Conservation (phyloP, 2,888 invertebrate genomes). For the Orgyia antiqua region DNA sequence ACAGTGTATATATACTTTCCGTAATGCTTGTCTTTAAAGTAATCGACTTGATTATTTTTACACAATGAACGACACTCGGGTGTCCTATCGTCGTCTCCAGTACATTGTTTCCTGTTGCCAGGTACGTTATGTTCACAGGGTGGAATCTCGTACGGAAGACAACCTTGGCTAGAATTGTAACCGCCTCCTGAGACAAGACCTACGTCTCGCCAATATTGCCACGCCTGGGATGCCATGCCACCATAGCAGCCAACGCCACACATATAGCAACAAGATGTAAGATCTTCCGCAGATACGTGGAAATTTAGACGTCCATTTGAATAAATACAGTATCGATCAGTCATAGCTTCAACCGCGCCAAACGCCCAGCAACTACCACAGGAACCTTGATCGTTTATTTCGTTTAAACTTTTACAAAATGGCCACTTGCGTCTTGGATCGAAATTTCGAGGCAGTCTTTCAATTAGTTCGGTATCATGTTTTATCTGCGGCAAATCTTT, state of each 20-base stretch:
- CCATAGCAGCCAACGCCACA: conserved; percentile 92
- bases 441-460: conserved; percentile 84
- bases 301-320: conserved; percentile 84
- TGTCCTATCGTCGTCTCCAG: conserved; percentile 80
- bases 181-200: conserved; percentile 94
- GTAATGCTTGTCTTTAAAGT: conserved; percentile 85
- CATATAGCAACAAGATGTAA: conserved; percentile 87
- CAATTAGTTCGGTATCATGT: conserved; percentile 50
- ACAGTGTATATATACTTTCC: conserved; percentile 83
- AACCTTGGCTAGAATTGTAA: conserved; percentile 87
- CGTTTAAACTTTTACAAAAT: conserved; percentile 89
- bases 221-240: conserved; percentile 88
- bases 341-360: conserved; percentile 94
- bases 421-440: conserved; percentile 91
- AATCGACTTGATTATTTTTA: conserved; percentile 80
- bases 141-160: conserved; percentile 89
- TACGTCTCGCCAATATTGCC: conserved; percentile 90
- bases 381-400: conserved; percentile 91
- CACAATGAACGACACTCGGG: conserved; percentile 88
- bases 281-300: conserved; percentile 90
- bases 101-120: conserved; percentile 85
- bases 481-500: conserved; percentile 59
- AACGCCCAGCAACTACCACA: conserved; percentile 98
- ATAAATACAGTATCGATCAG: conserved; percentile 91
- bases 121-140: conserved; percentile 95